Percentiles rank a stretch among this genome's conserved stretches.
Conservation (phyloP, 2,113 vertebrate species). For the Apus apus region DNA sequence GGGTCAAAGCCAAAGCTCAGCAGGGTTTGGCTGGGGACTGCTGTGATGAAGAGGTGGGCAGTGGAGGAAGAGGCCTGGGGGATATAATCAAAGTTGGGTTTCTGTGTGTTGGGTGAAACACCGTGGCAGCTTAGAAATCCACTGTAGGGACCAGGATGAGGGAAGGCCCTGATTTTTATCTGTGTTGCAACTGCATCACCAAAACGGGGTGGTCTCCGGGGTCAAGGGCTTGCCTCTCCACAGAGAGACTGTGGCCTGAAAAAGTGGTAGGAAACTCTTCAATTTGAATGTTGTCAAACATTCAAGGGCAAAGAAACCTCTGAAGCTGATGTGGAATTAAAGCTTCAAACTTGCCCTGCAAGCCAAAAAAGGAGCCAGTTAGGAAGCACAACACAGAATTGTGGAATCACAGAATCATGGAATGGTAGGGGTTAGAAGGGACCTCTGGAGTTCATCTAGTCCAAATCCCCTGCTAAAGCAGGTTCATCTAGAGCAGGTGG, state of each 20-base stretch:
- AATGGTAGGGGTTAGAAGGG: no score
- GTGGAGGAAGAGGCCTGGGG: not conserved
- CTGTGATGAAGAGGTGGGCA: not conserved
- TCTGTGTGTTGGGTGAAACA: not conserved
- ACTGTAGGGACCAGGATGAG: not conserved
- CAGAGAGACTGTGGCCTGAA: not conserved
- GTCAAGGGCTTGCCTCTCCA: not conserved
- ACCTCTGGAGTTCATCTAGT: no score
- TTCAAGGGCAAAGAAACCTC: not conserved
- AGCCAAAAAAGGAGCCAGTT: not conserved
- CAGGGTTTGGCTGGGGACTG: not conserved
- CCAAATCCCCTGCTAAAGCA: no score
- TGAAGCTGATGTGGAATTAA: not conserved
- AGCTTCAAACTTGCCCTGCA: not conserved
- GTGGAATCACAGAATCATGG: no score
- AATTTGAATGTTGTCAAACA: not conserved
- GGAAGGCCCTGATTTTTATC: not conserved
- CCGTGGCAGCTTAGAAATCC: not conserved
- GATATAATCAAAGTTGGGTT: not conserved
- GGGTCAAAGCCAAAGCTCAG: not conserved
- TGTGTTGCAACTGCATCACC: not conserved
- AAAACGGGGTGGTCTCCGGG: fast-evolving
- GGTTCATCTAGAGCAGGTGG: no score
- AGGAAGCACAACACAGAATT: not conserved
- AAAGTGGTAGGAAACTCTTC: not conserved